Percentiles rank a stretch among this genome's conserved stretches.
These are phyloP conservation scores for Luffia ferchaultella DNA, from an alignment of 2,888 invertebrate species.

Conservation along the genomic window DNA sequence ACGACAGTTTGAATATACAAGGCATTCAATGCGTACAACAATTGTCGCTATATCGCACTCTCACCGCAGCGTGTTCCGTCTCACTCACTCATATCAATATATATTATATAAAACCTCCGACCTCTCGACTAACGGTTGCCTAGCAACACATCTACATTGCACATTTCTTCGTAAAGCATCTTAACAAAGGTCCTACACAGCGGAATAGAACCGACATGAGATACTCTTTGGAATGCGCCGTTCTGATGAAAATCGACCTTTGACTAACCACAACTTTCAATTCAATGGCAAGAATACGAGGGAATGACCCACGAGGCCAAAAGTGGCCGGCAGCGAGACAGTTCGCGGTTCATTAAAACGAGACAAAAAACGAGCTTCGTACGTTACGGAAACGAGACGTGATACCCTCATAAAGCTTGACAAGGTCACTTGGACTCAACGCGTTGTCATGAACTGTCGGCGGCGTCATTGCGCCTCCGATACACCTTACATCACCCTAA, in stretches of 20 bases:
- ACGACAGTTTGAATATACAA: too few species aligned
- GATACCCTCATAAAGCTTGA: slow-evolving; percentile 4
- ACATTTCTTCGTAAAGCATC: neutral
- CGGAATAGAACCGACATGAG: neutral
- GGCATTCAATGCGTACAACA: too few species aligned
- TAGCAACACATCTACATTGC: slow-evolving; percentile 3
- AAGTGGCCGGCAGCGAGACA: neutral
- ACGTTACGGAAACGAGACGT: neutral
- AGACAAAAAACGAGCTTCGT: slow-evolving; percentile 2
- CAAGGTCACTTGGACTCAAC: slow-evolving; percentile 6
- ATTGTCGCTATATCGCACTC: too few species aligned
- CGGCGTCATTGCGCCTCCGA: neutral
- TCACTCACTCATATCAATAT: neutral
- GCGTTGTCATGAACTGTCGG: slow-evolving; percentile 2
- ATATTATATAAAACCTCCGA: neutral
- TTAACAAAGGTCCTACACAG: neutral
- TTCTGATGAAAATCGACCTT: neutral
- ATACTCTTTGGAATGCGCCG: slow-evolving; percentile 5
- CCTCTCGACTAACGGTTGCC: slow-evolving; percentile 3
- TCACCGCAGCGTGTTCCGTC: slow-evolving; percentile 4
- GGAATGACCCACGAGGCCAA: neutral
- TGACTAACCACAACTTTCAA: neutral
- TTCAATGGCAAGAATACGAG: slow-evolving; percentile 4
- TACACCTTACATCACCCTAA: neutral
- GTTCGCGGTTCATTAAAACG: neutral